Evolutionary conservation across 64 coral and sea anemone genomes (phyloP), one percentile per base, ranked within the genome.

Genomic region (Montipora capricornis): DNA sequence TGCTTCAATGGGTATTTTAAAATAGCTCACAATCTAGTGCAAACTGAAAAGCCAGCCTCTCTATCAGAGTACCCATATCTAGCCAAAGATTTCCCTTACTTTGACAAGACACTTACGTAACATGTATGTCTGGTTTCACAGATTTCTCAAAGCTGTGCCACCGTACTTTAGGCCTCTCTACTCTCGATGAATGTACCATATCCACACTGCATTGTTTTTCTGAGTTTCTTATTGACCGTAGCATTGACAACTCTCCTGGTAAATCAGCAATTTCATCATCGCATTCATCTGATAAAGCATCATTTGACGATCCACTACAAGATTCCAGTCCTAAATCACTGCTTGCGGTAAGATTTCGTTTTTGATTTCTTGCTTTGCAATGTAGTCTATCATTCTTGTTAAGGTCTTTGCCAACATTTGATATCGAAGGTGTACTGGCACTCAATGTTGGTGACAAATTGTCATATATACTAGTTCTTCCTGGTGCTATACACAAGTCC

Each of bases 111-210:
- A 95, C 94, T 95, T 95, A 95, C 94, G 15, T 79, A 62, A 92
- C 77, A 73, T 9, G 64, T 67, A 87, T 76, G 19, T 96, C 80
- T 76, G 98, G 94, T 76, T 79, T 99, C 20, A 85, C 67, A 51
- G 95, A 74, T 75, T 88, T 88, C 67, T 99, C 95, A 96, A 99
- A 99, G 61, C 98, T 99, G 68, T 99, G 98, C 98, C 98, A 99
- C 49, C 98, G 90, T 78, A 93, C 81, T 94, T 87, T 99, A 66
- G 91, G 95, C 76, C 75, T 92, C 77, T 82, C 66, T 74, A 80
- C 82, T 73, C 61, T 86, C 71, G 80, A 95, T 17, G 80, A 93
- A 45, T 74, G 44, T 15, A 47, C 44, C 93, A 95, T 69, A 71
- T 95, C 80, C 58, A 69, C 79, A 20, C 66, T 92, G 59, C 74